phyloP scores from a whole-genome alignment of 2,113 vertebrate species.

The Anser cygnoides region DNA sequence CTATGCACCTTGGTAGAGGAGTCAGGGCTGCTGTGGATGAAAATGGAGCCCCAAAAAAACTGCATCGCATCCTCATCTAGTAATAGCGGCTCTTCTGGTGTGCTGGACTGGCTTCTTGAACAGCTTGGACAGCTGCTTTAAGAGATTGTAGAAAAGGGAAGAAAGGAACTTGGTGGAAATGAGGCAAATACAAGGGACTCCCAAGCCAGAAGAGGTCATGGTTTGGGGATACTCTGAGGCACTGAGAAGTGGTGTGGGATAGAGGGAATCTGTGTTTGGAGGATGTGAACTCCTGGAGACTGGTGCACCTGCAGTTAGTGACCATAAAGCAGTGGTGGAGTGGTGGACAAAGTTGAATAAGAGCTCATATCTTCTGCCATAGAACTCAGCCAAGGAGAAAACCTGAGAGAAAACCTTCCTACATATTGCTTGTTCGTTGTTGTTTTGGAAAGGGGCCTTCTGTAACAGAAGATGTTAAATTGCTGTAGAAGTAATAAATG shows the following conservation, averaged over 20 bases:
- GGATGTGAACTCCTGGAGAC: background rate
- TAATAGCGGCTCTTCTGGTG: background rate
- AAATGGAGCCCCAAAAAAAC: background rate
- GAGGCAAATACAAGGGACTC: background rate
- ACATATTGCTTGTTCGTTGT: background rate
- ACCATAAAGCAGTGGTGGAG: background rate
- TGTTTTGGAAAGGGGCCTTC: background rate
- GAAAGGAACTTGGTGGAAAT: background rate
- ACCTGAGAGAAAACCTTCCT: background rate
- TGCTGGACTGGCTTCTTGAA: background rate
- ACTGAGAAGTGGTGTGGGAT: background rate
- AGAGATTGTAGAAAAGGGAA: background rate
- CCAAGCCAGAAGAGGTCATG: background rate
- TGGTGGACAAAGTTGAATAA: background rate
- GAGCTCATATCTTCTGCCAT: background rate
- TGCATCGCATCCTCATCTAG: background rate
- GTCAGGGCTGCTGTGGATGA: background rate
- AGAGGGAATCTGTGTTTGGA: background rate
- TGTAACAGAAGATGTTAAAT: background rate
- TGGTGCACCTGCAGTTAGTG: background rate
- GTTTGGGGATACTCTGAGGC: background rate
- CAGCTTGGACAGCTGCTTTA: background rate
- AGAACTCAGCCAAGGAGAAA: background rate
- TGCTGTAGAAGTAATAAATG: background rate
- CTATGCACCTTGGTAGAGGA: background rate